phyloP scores from a whole-genome alignment of 2,888 invertebrate species.

The Drosophila kambysellisi region DNA sequence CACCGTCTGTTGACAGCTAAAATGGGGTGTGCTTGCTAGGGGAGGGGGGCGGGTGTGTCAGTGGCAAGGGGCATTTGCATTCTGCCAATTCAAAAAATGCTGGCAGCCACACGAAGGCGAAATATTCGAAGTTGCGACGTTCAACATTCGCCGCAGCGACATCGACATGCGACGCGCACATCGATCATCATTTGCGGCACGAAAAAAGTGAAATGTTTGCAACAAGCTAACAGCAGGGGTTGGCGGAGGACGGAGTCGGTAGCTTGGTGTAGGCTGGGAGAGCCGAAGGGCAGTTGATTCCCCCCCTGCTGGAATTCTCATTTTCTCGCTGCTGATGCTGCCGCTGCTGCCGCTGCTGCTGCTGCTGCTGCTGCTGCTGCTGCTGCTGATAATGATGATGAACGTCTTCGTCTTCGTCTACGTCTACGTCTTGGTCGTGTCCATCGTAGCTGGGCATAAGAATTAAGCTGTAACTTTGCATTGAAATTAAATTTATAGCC shows the following conservation, averaged over 20 bases:
- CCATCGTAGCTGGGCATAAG: slow-evolving; percentile 65
- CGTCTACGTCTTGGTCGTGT: slow-evolving; percentile 24
- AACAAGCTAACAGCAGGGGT: slow-evolving; percentile 21
- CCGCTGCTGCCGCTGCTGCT: slow-evolving; percentile 19
- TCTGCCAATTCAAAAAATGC: slow-evolving; percentile 70
- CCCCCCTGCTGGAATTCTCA: slow-evolving; percentile 66
- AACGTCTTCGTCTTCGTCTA: slow-evolving; percentile 37
- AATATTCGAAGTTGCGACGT: slow-evolving; percentile 35
- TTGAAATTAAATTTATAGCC: slow-evolving; percentile 80
- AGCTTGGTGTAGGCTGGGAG: not conserved
- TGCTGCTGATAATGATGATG: slow-evolving; percentile 56
- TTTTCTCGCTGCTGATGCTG: slow-evolving; percentile 45
- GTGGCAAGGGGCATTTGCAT: slow-evolving; percentile 60
- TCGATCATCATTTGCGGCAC: slow-evolving; percentile 80
- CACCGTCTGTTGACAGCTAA: slow-evolving; percentile 51
- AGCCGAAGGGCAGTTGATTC: slow-evolving; percentile 19
- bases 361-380: slow-evolving; percentile 6
- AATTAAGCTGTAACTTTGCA: slow-evolving; percentile 79
- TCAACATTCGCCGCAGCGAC: slow-evolving; percentile 24
- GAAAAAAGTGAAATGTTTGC: slow-evolving; percentile 77
- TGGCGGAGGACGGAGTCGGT: slow-evolving; percentile 10
- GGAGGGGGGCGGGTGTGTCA: not conserved
- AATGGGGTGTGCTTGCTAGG: not conserved
- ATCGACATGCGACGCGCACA: slow-evolving; percentile 78
- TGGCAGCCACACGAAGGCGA: slow-evolving; percentile 31